Percentiles rank a stretch among this genome's conserved stretches.
These are phyloP conservation scores for Rhadinocentrus ornatus DNA, from an alignment of 2,797 vertebrate genomes.

Conservation along the genomic window DNA sequence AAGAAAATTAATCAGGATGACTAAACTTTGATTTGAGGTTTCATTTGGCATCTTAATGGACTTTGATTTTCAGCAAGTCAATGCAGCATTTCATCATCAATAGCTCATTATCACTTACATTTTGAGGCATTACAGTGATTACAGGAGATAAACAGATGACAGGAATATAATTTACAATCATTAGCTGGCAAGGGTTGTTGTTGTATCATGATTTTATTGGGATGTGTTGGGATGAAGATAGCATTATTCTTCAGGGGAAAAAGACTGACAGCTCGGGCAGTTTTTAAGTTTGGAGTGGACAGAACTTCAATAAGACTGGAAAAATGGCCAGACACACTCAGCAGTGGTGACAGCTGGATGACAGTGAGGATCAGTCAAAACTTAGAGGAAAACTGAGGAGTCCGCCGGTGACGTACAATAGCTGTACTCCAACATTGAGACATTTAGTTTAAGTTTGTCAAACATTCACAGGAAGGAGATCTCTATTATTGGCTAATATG, in stretches of 20 bases:
- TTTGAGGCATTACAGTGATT: slow-evolving; percentile 19
- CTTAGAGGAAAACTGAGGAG: not conserved
- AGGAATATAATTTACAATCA: slow-evolving; percentile 22
- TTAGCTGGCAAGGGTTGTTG: not conserved
- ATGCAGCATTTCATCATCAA: slow-evolving; percentile 24
- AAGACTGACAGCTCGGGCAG: slow-evolving; percentile 15
- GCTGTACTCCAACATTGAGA: not conserved
- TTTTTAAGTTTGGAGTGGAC: slow-evolving; percentile 4
- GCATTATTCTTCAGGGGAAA: slow-evolving; percentile 23
- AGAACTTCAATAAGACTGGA: not conserved
- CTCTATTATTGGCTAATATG: not conserved
- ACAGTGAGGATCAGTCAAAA: not conserved
- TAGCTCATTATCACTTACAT: slow-evolving; percentile 20
- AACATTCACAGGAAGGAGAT: not conserved
- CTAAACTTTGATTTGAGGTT: slow-evolving; percentile 13
- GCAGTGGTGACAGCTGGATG: not conserved
- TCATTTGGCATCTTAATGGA: not conserved
- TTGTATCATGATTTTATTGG: slow-evolving; percentile 12
- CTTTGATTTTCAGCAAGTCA: slow-evolving; percentile 3
- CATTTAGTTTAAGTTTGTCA: not conserved
- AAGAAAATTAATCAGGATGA: not conserved
- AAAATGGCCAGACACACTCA: not conserved
- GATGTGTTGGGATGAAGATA: slow-evolving; percentile 10
- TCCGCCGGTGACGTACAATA: not conserved
- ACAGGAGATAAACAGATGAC: slow-evolving; percentile 5